Evolutionary conservation across 2,113 vertebrate genomes (phyloP).

Genomic region (Bucco capensis): DNA sequence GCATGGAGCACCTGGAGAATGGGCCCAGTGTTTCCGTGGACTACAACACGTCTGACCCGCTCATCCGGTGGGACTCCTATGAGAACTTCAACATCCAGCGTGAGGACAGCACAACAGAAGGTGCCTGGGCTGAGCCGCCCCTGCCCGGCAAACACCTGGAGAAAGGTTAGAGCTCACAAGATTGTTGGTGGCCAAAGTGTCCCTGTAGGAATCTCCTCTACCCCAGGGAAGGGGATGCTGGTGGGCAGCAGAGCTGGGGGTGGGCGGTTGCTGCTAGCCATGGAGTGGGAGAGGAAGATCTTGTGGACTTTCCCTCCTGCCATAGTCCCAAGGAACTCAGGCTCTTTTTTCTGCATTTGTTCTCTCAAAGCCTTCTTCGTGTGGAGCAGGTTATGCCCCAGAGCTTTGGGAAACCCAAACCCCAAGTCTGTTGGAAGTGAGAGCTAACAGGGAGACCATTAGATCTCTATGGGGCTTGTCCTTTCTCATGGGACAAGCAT

Average conservation of each 20-base stretch:
- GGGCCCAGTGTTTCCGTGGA: slow-evolving; percentile 94
- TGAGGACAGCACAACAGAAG: slow-evolving; percentile 82
- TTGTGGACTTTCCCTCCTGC: background rate
- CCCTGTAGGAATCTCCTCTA: background rate
- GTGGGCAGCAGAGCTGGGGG: background rate
- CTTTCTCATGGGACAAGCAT: accelerated
- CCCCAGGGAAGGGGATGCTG: background rate
- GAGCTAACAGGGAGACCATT: background rate
- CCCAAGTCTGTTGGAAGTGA: background rate
- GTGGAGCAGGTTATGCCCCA: background rate
- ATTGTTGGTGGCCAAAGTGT: background rate
- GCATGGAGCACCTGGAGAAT: slow-evolving; percentile 93
- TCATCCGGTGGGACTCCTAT: slow-evolving; percentile 97
- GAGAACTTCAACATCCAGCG: slow-evolving; percentile 87
- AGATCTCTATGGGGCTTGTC: background rate
- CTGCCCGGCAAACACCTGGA: slow-evolving; percentile 39
- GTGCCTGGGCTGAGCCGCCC: slow-evolving; percentile 54
- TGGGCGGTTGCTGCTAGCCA: background rate
- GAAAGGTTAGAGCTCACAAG: slow-evolving; percentile 37
- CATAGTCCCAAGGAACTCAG: background rate
- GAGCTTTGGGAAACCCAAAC: background rate
- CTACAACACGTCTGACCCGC: slow-evolving; percentile 92
- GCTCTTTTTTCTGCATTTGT: background rate
- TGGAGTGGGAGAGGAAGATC: background rate
- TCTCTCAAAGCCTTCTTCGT: background rate